Base-by-base conservation (phyloP, 2,888 invertebrate species). In the Barypeithes pellucidus region DNA sequence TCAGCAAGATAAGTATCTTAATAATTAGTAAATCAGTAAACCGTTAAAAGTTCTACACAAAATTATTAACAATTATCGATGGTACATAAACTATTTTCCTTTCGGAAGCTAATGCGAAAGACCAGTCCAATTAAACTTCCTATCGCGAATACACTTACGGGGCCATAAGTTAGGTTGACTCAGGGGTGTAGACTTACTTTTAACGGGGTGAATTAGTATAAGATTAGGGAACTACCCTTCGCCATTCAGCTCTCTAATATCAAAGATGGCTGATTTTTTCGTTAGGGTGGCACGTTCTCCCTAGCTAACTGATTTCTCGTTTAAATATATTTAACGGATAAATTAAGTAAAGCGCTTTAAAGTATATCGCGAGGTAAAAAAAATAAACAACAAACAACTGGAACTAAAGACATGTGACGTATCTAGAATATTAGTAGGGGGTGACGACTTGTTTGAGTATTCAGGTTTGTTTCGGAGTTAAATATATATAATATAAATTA, bases 251-350 rank as follows among this genome's bases (percentile, higher is more conserved):
- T 78, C 75, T 77, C 78, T 79, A 79, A 79, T 81, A 82, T 80
- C 81, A 81, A 82, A 82, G 82, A 82, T 82, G 82, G 82, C 82
- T 81, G 82, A 81, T 82, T 82, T 80, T 81, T 82, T 67, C 57
- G 24, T 57, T 63, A 14, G 63, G 63, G 63, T 63, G 63, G 62
- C 63, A 33, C 47, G 47, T 12, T 67, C 54, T 36, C 67, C 41
- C 33, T 45, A 57, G 36, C 61, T 59, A 65, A 54, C 70, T 50
- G 65, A 63, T 57, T 63, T 67, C 33, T 45, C 63, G 57, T 68
- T 73, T 68, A 73, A 69, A 66, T 61, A 70, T 69, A 65, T 70
- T 69, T 66, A 70, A 61, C 69, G 73, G 73, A 69, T 73, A 69
- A 73, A 62, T 72, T 54, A 33, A 14, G 33, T 54, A 54, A 54